Evolutionary conservation across 2,113 vertebrate genomes (phyloP), one percentile per base, ranked within the genome.

Genomic region (Nettapus auritus): DNA sequence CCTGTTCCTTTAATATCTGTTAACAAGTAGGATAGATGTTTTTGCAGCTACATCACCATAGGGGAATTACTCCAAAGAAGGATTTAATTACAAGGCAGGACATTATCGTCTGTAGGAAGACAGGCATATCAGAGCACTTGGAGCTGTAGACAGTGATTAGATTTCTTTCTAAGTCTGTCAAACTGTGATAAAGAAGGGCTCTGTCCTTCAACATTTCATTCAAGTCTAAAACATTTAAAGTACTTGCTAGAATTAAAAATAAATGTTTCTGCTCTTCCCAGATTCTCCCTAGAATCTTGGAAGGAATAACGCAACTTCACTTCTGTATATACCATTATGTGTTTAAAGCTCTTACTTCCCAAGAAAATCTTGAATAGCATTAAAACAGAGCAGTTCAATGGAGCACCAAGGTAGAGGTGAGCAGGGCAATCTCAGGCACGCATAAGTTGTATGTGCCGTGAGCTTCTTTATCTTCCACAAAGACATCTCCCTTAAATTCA

Each of bases 401-500:
- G 71, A 94, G 93, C 82, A 94, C 90, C 82, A 92, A 95, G 92
- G 92, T 90, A 96, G 93, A 95, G 77, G 93, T 97, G 88, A 96
- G 87, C 82, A 94, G 93, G 94, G 92, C 94, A 95, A 86, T 90
- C 89, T 91, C 78, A 94, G 94, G 93, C 92, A 86, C 67, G 44
- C 60, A 93, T 68, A 92, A 94, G 92, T 63, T 91, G 69, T 91
- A 89, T 93, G 93, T 89, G 91, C 62, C 2, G 3, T 88, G 89
- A 89, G 89, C 82, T 88, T 64, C 88, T 97, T 96, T 96, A 97
- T 96, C 81, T 93, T 84, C 74, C 88, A 93, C 84, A 93, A 95
- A 96, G 93, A 89, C 86, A 75, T 80, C 77, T 95, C 88, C 89
- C 91, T 97, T 96, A 95, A 94, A 97, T 95, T 95, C 94, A 95